Evolutionary conservation across 2,888 invertebrate species (phyloP).

Genomic region (Cantharis flavilabris): DNA sequence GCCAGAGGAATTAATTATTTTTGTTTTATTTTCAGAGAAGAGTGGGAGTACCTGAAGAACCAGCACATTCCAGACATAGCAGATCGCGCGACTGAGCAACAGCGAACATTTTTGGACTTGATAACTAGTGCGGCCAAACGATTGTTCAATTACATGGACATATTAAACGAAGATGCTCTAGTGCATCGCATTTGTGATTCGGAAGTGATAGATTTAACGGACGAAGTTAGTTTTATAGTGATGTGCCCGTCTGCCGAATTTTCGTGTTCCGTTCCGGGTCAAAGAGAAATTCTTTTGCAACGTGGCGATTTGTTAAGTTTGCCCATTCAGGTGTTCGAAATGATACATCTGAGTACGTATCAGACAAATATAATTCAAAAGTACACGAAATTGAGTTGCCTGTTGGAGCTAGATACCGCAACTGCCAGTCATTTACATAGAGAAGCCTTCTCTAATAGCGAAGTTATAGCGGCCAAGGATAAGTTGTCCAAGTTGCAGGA

Average conservation of each 20-base stretch:
- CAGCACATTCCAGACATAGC: constrained; percentile 58
- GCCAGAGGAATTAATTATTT: neutral
- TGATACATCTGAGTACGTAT: constrained; percentile 95
- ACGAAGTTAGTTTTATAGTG: constrained; percentile 89
- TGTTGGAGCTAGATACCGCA: constrained; percentile 89
- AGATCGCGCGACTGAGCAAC: constrained; percentile 72
- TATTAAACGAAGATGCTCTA: constrained; percentile 69
- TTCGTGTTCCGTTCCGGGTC: constrained; percentile 89
- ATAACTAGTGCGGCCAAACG: constrained; percentile 75
- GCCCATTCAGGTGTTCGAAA: constrained; percentile 91
- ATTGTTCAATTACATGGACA: constrained; percentile 81
- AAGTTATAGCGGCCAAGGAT: constrained; percentile 84
- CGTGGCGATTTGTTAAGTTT: constrained; percentile 85
- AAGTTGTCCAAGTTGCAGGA: constrained; percentile 81
- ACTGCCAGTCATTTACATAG: constrained; percentile 91
- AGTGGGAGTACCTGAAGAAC: constrained; percentile 89
- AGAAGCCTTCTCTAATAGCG: constrained; percentile 92
- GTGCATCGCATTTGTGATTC: constrained; percentile 86
- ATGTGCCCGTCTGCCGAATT: constrained; percentile 91
- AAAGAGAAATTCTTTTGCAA: constrained; percentile 82
- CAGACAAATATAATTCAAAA: constrained; percentile 87
- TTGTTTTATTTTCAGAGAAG: constrained; percentile 73
- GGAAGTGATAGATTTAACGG: constrained; percentile 91
- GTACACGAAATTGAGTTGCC: constrained; percentile 91
- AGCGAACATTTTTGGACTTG: constrained; percentile 78